Percentiles rank a stretch among this genome's conserved stretches.
Evolutionary conservation across 2,113 vertebrate genomes (phyloP).

Genomic region (Agapornis roseicollis): DNA sequence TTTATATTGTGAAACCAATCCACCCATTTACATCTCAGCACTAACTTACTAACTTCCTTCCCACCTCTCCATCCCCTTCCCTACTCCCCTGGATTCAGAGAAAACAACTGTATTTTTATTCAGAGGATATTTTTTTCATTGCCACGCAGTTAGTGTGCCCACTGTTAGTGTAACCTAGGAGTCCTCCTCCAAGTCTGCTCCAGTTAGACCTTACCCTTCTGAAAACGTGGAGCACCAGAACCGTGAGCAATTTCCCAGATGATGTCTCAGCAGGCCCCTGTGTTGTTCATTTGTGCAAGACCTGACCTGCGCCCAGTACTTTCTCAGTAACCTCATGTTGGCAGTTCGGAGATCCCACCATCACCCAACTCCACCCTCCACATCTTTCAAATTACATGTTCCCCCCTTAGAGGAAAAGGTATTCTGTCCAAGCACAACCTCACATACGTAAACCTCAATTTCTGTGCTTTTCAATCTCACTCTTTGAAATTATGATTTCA

Average conservation of each 20-base stretch:
- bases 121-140: not conserved
- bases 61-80: not conserved
- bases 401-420: not conserved
- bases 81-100: not conserved
- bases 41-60: not conserved
- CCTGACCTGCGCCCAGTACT: not conserved
- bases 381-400: not conserved
- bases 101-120: not conserved
- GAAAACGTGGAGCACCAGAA: not conserved
- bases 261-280: not conserved
- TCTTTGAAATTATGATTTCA: not conserved
- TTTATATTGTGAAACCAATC: not conserved
- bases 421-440: not conserved
- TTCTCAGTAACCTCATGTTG: not conserved
- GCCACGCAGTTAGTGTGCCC: not conserved
- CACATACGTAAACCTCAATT: not conserved
- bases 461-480: not conserved
- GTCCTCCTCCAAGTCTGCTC: not conserved
- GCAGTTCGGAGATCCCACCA: not conserved
- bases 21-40: accelerated
- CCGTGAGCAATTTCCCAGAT: accelerated
- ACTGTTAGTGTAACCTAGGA: not conserved
- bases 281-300: not conserved
- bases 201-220: not conserved
- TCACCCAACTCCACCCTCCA: not conserved